These are phyloP conservation scores for Lepidurus packardi DNA, from an alignment of 1,140 invertebrate genomes.

Conservation along the genomic window DNA sequence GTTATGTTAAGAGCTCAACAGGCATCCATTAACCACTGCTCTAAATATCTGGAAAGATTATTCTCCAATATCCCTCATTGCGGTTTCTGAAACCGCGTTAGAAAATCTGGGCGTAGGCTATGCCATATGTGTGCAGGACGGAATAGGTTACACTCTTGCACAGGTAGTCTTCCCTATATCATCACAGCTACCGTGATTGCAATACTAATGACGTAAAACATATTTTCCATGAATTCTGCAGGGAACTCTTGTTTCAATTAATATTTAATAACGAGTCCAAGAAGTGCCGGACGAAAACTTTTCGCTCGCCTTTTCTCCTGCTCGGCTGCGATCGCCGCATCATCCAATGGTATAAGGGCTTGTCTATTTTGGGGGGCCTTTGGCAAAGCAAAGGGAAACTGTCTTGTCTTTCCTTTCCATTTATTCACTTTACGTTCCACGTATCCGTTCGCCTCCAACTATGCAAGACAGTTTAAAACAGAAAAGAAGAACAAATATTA, in stretches of 20 bases:
- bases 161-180: not conserved
- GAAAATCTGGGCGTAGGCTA: constrained; percentile 6
- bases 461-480: not conserved
- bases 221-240: not conserved
- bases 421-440: not conserved
- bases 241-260: not conserved
- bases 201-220: not conserved
- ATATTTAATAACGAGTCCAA: too few species aligned
- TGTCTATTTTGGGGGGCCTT: constrained; percentile 18
- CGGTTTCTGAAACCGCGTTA: not conserved
- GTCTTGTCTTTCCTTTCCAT: constrained; percentile 2
- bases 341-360: not conserved
- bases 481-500: not conserved
- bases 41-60: too few species aligned
- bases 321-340: not conserved
- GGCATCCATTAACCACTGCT: not conserved
- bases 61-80: too few species aligned
- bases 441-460: constrained; percentile 8
- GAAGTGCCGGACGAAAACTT: not conserved
- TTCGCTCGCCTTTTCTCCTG: not conserved
- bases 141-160: not conserved
- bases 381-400: not conserved
- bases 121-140: not conserved
- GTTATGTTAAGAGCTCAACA: not conserved
- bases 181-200: not conserved